Evolutionary conservation across 2,888 invertebrate species (phyloP), one percentile per base, ranked within the genome.

Genomic region (Adela reaumurella): DNA sequence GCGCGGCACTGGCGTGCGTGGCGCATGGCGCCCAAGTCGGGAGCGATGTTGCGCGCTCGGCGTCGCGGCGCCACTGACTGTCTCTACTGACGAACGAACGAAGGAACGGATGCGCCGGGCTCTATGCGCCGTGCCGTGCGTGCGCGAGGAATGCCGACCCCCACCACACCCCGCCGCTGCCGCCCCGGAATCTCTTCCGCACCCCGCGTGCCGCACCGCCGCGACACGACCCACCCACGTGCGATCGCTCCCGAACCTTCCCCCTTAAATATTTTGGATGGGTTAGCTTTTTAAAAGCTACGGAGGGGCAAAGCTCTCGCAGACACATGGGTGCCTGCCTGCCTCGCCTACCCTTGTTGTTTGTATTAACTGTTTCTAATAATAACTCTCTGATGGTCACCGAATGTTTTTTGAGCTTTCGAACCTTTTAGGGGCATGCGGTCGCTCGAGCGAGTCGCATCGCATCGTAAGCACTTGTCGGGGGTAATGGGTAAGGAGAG

Each of bases 211-310:
- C 77, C 77, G 76, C 69, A 69, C 63, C 65, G 59, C 64, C 59
- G 58, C 71, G 70, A n/a, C 77, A 77, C 76, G 77, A 77, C 77
- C 74, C 69, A 69, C 63, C 65, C 60, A 63, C 59, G 58, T 71
- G 70, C 70, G 74, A 73, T 69, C 67, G 24, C 42, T 14, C 42
- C 61, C 70, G 61, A 35, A 24, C 8, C 24, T 24, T 24, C 24
- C 24, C 24, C 24, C 24, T 24, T 8, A n/a, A n/a, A 24, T 24
- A 24, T 24, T 24, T 14, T 35, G 74, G 73, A 74, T 72, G 74
- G 74, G 76, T 76, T 74, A 67, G 73, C 73, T 74, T 77, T 77
- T 76, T 67, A 70, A 74, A 74, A 71, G 69, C 68, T 59, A 64
- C 74, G 66, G 72, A 70, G 73, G 73, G 63, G 70, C 35, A 41